Evolutionary conservation across 2,113 vertebrate genomes (phyloP).

Genomic region (Phycodurus eques): DNA sequence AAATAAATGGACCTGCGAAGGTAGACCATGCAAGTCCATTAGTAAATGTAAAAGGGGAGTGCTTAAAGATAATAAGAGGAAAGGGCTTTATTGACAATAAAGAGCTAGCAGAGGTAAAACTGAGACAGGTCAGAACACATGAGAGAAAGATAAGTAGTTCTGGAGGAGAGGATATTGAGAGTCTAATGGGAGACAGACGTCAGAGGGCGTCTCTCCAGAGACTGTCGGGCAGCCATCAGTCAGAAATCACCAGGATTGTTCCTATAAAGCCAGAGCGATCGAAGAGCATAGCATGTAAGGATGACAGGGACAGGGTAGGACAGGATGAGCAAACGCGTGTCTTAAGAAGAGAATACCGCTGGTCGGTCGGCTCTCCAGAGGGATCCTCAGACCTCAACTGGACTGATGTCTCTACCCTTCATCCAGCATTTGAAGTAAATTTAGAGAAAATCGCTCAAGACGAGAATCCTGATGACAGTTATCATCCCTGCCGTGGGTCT

Average conservation of each 20-base stretch:
- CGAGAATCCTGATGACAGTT: slow-evolving; percentile 46
- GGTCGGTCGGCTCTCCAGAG: slow-evolving; percentile 69
- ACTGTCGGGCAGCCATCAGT: slow-evolving; percentile 60
- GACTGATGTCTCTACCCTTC: slow-evolving; percentile 50
- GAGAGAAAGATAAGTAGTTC: slow-evolving; percentile 63
- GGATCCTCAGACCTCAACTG: slow-evolving; percentile 62
- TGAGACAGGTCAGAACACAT: slow-evolving; percentile 66
- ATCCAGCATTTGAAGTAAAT: slow-evolving; percentile 35
- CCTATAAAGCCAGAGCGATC: slow-evolving; percentile 75
- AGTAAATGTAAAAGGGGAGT: slow-evolving; percentile 43
- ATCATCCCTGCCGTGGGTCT: slow-evolving; percentile 25
- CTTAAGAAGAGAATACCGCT: slow-evolving; percentile 68
- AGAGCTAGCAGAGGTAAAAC: slow-evolving; percentile 62
- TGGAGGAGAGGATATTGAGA: slow-evolving; percentile 55
- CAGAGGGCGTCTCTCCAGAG: slow-evolving; percentile 60
- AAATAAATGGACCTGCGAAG: slow-evolving; percentile 63
- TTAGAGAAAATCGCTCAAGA: slow-evolving; percentile 35
- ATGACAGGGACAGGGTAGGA: slow-evolving; percentile 59
- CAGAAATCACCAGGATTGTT: slow-evolving; percentile 75
- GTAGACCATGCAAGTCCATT: slow-evolving; percentile 36
- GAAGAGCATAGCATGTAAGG: slow-evolving; percentile 64
- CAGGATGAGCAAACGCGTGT: slow-evolving; percentile 45
- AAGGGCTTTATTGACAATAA: slow-evolving; percentile 61
- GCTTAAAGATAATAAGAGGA: slow-evolving; percentile 45
- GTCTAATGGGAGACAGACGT: slow-evolving; percentile 51